Evolutionary conservation across 2,888 invertebrate species (phyloP).

Genomic region (Lycia hirtaria): DNA sequence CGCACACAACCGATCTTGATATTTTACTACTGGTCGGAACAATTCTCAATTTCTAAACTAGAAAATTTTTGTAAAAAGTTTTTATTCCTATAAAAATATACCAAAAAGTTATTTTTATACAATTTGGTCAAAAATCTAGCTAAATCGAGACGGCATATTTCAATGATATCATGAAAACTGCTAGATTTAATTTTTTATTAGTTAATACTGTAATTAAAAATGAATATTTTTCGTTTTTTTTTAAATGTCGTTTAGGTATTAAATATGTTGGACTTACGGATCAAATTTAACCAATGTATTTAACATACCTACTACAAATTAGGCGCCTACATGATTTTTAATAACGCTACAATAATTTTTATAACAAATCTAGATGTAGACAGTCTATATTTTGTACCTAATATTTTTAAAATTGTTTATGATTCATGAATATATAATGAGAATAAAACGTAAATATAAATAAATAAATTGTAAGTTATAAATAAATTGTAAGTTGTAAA

Average conservation of each 20-base stretch:
- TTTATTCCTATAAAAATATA: slow-evolving; percentile 68
- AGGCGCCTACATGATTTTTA: slow-evolving; percentile 2
- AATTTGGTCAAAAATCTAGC: slow-evolving; percentile 41
- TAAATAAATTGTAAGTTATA: background rate
- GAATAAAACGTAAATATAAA: background rate
- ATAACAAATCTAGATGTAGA: slow-evolving; percentile 12
- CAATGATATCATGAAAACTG: slow-evolving; percentile 22
- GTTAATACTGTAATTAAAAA: slow-evolving; percentile 3
- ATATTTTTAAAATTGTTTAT: background rate
- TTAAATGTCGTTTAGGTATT: too few relatives aligned
- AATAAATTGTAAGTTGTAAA: background rate
- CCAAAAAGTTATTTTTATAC: slow-evolving; percentile 49
- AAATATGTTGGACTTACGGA: too few relatives aligned
- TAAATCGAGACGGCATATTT: slow-evolving; percentile 49
- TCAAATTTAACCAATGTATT: slow-evolving; percentile 1
- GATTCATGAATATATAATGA: background rate
- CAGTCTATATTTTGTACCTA: slow-evolving; percentile 28
- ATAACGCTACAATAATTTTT: background rate
- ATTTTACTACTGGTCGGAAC: slow-evolving; percentile 57
- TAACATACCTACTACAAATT: background rate
- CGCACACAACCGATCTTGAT: slow-evolving; percentile 53
- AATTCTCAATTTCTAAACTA: slow-evolving; percentile 47
- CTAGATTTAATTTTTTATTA: slow-evolving; percentile 2
- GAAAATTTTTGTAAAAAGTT: slow-evolving; percentile 54
- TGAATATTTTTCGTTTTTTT: background rate